These are phyloP conservation scores for Halcyon malimbica DNA, from an alignment of 2,113 vertebrate species.

Conservation along the genomic window DNA sequence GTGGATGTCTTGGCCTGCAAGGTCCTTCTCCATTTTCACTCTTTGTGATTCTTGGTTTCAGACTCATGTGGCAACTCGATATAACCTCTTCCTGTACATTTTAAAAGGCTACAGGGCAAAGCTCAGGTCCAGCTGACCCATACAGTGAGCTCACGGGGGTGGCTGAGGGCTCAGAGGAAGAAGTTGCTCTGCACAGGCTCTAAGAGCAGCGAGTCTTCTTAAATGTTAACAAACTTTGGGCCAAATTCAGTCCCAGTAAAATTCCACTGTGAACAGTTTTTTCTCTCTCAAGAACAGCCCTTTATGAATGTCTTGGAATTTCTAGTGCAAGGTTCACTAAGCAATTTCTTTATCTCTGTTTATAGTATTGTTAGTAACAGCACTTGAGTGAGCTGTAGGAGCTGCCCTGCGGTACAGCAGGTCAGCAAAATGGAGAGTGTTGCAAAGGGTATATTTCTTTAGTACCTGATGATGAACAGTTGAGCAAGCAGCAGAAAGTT, in stretches of 20 bases:
- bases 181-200: rapidly evolving
- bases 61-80: neutral
- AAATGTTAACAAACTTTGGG: neutral
- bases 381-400: neutral
- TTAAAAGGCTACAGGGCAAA: neutral
- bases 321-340: neutral
- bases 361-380: neutral
- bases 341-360: neutral
- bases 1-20: rapidly evolving
- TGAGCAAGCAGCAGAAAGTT: neutral
- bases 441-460: neutral
- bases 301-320: neutral
- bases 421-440: neutral
- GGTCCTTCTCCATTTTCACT: neutral
- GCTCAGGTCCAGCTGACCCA: neutral
- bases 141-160: rapidly evolving
- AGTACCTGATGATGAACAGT: neutral
- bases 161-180: neutral
- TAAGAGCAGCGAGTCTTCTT: neutral
- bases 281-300: neutral
- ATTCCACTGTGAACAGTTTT: neutral
- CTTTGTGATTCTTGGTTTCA: neutral
- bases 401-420: neutral
- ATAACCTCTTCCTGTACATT: neutral
- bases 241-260: neutral